Conservation (phyloP, 2,888 invertebrate genomes). For the Protophormia terraenovae region DNA sequence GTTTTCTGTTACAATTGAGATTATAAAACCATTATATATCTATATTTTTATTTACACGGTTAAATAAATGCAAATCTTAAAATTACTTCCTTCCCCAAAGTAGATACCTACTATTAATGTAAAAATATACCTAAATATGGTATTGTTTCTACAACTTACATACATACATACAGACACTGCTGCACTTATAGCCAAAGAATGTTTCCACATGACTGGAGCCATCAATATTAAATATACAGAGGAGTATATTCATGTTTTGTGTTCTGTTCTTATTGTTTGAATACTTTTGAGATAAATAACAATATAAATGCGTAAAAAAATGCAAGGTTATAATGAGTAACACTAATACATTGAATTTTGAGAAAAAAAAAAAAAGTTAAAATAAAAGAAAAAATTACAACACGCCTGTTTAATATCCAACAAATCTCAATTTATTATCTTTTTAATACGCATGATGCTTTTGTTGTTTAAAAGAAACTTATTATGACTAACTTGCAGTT, state of each 20-base stretch:
- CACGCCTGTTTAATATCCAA: conserved; percentile 46
- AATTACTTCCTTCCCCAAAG: conserved; percentile 33
- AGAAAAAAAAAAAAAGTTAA: conserved; percentile 5
- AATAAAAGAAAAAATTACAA: conserved; percentile 15
- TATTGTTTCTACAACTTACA: background rate
- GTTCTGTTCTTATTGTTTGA: background rate
- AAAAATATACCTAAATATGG: background rate
- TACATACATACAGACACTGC: too few relatives aligned
- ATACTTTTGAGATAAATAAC: background rate
- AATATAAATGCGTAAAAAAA: conserved; percentile 8
- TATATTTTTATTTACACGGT: background rate
- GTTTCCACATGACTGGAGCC: conserved; percentile 64
- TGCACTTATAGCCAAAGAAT: conserved; percentile 45
- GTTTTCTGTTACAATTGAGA: conserved; percentile 15
- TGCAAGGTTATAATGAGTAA: conserved; percentile 37
- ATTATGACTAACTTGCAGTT: conserved; percentile 39
- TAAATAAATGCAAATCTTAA: conserved; percentile 14
- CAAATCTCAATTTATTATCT: conserved; percentile 38
- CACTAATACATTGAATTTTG: conserved; percentile 17
- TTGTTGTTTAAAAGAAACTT: background rate
- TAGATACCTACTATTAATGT: background rate
- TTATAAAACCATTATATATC: background rate
- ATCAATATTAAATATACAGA: conserved; percentile 40
- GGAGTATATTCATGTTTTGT: background rate
- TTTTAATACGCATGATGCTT: conserved; percentile 14